A percentile compares a stretch with the other conserved stretches of the same genome.
Conservation (phyloP, 35 echinoderm and acorn worm species). For the Amphiura filiformis region DNA sequence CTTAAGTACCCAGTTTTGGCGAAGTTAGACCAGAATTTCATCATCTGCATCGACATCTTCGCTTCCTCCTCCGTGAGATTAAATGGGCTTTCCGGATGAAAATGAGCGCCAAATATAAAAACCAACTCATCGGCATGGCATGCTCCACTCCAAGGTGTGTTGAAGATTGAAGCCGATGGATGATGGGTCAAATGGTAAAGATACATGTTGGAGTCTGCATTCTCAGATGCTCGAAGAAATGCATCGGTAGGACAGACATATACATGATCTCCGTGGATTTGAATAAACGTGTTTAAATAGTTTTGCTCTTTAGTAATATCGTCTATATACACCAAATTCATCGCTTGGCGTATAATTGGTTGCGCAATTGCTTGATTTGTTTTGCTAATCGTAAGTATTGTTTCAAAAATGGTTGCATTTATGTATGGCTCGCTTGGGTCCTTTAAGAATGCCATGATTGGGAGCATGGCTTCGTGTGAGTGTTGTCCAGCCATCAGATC, state of each 20-base stretch:
- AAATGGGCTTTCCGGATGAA: neutral
- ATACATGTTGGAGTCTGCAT: neutral
- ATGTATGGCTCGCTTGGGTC: neutral
- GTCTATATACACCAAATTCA: neutral
- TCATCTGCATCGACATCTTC: neutral
- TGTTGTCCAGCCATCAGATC: neutral
- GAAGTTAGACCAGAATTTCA: neutral
- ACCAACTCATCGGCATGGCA: neutral
- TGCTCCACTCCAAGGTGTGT: no score
- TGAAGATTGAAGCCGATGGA: neutral
- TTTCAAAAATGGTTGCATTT: neutral
- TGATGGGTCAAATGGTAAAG: neutral
- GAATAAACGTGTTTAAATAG: neutral
- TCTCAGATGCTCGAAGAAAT: neutral
- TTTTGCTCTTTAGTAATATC: neutral
- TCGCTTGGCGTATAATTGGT: neutral
- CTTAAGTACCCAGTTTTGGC: neutral
- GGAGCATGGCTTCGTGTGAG: neutral
- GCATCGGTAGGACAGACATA: neutral
- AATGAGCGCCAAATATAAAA: neutral
- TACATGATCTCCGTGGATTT: neutral
- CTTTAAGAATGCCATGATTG: neutral
- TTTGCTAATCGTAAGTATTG: neutral
- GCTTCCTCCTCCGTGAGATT: neutral
- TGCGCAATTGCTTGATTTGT: neutral